A percentile compares a stretch with the other conserved stretches of the same genome.
These are phyloP conservation scores for Drosophila melanogaster DNA, from an alignment of 1,140 invertebrate species.

Conservation along the genomic window DNA sequence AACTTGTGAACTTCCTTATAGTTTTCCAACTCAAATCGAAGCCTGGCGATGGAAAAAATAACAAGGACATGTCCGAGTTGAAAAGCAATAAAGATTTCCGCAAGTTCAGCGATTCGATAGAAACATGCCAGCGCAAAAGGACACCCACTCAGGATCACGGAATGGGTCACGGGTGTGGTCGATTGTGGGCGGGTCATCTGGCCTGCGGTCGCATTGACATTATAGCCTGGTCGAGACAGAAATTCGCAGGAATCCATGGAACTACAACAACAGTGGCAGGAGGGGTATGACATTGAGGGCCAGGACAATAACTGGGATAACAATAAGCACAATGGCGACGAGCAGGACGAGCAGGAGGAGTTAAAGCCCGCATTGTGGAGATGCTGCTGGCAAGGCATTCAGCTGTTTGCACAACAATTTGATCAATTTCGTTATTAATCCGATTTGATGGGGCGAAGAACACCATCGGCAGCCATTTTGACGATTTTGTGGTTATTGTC, in stretches of 20 bases:
- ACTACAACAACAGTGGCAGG: constrained; percentile 15
- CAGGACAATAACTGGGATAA: constrained; percentile 45
- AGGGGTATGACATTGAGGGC: constrained; percentile 23
- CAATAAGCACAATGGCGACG: constrained; percentile 37
- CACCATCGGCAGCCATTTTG: constrained; percentile 37
- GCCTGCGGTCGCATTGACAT: constrained; percentile 22
- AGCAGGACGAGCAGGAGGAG: constrained; percentile 15
- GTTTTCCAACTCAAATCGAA: constrained; percentile 6
- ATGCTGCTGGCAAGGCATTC: constrained; percentile 26
- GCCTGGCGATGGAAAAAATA: constrained; percentile 9
- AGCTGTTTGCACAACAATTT: constrained; percentile 58
- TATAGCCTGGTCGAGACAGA: constrained; percentile 11
- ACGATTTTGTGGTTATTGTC: constrained; percentile 52
- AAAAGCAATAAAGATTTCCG: constrained; percentile 73
- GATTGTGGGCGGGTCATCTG: constrained; percentile 12
- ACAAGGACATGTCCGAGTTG: constrained; percentile 41
- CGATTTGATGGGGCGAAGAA: constrained; percentile 37
- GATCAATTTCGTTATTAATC: constrained; percentile 62
- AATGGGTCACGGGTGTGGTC: background rate
- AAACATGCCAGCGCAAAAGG: constrained; percentile 22
- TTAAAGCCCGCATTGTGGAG: constrained; percentile 21
- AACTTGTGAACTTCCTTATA: background rate
- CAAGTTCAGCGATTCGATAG: constrained; percentile 60
- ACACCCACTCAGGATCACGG: background rate
- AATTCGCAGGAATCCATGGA: constrained; percentile 11